Evolutionary conservation across 2,113 vertebrate species (phyloP).

Genomic region (Brienomyrus longianalis): DNA sequence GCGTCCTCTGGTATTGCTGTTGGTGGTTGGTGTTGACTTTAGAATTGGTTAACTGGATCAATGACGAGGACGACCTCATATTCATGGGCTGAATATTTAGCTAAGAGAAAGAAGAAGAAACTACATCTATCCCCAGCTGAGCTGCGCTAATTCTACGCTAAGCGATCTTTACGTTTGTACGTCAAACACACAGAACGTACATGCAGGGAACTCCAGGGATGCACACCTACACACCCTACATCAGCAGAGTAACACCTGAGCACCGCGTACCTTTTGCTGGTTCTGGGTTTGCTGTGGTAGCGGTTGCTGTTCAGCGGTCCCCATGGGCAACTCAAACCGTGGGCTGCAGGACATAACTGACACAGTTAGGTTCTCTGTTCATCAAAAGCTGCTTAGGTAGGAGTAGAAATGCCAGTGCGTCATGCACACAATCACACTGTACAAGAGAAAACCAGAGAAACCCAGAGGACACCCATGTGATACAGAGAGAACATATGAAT

Average conservation of each 20-base stretch:
- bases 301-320: constrained; percentile 88
- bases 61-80: constrained; percentile 66
- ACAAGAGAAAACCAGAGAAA: neutral
- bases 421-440: neutral
- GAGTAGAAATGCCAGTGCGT: neutral
- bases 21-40: constrained; percentile 62
- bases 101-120: constrained; percentile 33
- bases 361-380: neutral
- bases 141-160: neutral
- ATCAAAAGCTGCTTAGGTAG: neutral
- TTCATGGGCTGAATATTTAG: constrained; percentile 59
- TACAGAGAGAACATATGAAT: neutral
- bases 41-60: constrained; percentile 77
- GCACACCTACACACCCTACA: neutral
- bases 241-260: neutral
- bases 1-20: constrained; percentile 69
- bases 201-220: neutral
- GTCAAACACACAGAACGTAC: neutral
- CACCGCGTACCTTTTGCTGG: constrained; percentile 73
- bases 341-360: constrained; percentile 60
- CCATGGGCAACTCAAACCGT: constrained; percentile 95
- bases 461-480: neutral
- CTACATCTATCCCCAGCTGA: neutral
- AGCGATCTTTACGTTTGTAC: neutral
- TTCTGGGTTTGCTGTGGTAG: constrained; percentile 77